These are phyloP conservation scores for Phyllotreta cruciferae DNA, from an alignment of 2,888 invertebrate species.

Conservation along the genomic window DNA sequence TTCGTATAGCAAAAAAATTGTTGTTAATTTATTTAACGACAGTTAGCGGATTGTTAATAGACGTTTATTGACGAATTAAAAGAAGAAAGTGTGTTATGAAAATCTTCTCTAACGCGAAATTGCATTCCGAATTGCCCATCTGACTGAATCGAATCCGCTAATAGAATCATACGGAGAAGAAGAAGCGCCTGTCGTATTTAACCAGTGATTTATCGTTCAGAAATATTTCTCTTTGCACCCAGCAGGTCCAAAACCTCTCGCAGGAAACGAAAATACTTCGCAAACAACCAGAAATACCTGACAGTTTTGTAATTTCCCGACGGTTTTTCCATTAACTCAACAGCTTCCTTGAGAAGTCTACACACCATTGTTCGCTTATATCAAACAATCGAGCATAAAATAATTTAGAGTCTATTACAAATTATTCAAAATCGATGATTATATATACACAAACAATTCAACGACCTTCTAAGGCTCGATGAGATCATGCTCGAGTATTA, in stretches of 20 bases:
- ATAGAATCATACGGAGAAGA: constrained; percentile 13
- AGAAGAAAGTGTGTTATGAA: background rate
- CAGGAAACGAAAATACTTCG: background rate
- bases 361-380: constrained; percentile 8
- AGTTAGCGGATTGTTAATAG: too few relatives aligned
- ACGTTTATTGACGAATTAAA: too few relatives aligned
- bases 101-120: too few relatives aligned
- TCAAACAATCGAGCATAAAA: background rate
- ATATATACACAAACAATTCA: background rate
- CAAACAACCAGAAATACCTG: too few relatives aligned
- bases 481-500: background rate
- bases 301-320: constrained; percentile 3
- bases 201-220: constrained; percentile 14
- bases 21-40: too few relatives aligned
- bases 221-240: constrained; percentile 14
- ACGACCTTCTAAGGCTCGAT: background rate
- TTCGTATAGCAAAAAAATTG: too few relatives aligned
- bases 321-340: constrained; percentile 9
- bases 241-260: constrained; percentile 16
- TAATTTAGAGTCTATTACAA: background rate
- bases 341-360: constrained; percentile 17
- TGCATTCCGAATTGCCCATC: background rate
- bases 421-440: background rate
- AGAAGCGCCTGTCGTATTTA: constrained; percentile 22
- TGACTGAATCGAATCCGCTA: constrained; percentile 21